phyloP scores from a whole-genome alignment of 2,113 vertebrate genomes.

The Phocoena phocoena region DNA sequence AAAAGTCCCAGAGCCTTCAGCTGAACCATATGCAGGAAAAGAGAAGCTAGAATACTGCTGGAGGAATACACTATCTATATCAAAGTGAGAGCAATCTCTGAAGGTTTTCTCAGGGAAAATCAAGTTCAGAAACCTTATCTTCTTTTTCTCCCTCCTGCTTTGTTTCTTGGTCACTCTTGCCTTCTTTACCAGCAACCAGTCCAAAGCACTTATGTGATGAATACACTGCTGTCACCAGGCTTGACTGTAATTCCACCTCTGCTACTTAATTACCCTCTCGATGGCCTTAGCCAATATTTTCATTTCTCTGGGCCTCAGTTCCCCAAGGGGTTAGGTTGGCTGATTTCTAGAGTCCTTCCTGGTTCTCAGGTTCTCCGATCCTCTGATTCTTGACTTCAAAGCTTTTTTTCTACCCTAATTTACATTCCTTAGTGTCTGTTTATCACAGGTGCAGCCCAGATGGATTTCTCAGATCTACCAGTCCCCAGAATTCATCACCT shows the following conservation, averaged over 20 bases:
- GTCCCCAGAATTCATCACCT: not conserved
- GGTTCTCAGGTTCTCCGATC: not conserved
- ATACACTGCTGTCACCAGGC: not conserved
- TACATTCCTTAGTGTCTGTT: not conserved
- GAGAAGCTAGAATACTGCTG: conserved; percentile 60
- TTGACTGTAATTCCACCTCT: not conserved
- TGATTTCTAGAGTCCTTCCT: not conserved
- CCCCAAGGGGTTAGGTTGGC: not conserved
- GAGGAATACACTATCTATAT: conserved; percentile 75
- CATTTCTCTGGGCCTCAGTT: not conserved
- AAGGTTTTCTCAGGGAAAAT: conserved; percentile 65
- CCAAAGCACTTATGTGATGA: conserved; percentile 46
- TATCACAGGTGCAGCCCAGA: not conserved
- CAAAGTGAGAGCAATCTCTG: conserved; percentile 70
- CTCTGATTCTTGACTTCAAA: conserved; percentile 10
- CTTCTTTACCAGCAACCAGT: conserved; percentile 9
- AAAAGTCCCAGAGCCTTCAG: conserved; percentile 64
- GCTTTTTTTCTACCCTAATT: not conserved
- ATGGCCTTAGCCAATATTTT: not conserved
- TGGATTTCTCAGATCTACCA: conserved; percentile 24
- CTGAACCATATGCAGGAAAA: conserved; percentile 56
- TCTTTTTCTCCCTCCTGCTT: conserved; percentile 36
- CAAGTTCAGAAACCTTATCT: conserved; percentile 12
- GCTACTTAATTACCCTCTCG: not conserved
- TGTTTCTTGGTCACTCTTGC: not conserved